A percentile compares a stretch with the other conserved stretches of the same genome.
These are phyloP conservation scores for Chromis chromis DNA, from an alignment of 2,797 vertebrate genomes.

Conservation along the genomic window DNA sequence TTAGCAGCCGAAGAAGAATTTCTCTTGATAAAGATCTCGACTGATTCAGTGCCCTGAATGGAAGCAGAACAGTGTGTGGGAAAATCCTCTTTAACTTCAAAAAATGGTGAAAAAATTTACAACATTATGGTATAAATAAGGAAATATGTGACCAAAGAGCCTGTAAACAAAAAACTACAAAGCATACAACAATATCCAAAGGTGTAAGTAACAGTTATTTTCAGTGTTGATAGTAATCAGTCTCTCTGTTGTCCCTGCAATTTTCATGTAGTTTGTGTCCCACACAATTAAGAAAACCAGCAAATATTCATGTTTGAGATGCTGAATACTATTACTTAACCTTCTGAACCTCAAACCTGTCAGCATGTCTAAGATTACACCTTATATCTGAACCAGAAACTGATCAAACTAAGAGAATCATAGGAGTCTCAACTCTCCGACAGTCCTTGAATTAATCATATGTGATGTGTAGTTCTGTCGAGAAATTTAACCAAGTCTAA, in stretches of 20 bases:
- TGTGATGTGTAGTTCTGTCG: too few relatives aligned
- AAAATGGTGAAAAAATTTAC: too few relatives aligned
- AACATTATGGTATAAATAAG: background rate
- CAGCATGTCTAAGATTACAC: too few relatives aligned
- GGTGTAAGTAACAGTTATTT: conserved; percentile 8
- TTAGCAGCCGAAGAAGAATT: background rate
- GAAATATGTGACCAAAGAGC: background rate
- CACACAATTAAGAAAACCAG: too few relatives aligned
- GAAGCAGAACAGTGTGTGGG: background rate
- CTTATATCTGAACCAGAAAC: too few relatives aligned
- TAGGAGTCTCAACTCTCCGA: too few relatives aligned
- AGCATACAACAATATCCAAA: background rate
- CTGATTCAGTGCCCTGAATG: background rate
- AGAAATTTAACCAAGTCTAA: too few relatives aligned
- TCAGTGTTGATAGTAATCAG: conserved; percentile 11
- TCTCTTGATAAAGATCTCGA: background rate
- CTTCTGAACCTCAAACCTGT: too few relatives aligned
- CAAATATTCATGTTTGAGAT: background rate
- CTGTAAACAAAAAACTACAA: background rate
- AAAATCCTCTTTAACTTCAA: background rate
- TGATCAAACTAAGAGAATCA: too few relatives aligned
- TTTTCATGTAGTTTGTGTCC: background rate
- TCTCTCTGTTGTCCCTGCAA: background rate
- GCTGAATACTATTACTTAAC: background rate
- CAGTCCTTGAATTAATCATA: too few relatives aligned